Conservation (phyloP, 2,797 vertebrate species). For the Phrynocephalus forsythii region DNA sequence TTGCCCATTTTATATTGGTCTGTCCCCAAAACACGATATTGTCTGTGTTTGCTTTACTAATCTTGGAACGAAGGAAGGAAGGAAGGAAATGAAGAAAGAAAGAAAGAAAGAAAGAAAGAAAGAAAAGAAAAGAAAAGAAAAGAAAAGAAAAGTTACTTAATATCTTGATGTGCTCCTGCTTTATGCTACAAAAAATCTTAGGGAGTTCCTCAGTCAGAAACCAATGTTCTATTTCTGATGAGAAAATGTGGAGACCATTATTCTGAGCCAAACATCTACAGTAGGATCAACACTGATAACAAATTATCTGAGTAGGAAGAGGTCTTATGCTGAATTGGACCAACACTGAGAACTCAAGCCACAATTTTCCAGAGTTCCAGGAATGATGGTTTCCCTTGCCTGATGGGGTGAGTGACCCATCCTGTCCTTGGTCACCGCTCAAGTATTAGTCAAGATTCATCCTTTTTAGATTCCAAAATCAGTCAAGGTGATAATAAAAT, state of each 20-base stretch:
- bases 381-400: too few species aligned
- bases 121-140: not conserved
- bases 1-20: not conserved
- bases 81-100: not conserved
- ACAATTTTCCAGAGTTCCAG: too few species aligned
- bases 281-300: too few species aligned
- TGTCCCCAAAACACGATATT: not conserved
- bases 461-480: too few species aligned
- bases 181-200: not conserved
- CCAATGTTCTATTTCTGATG: not conserved
- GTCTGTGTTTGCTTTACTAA: not conserved
- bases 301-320: not conserved
- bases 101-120: rapidly evolving
- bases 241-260: not conserved
- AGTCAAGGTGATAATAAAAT: too few species aligned
- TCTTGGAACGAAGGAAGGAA: rapidly evolving
- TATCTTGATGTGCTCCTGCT: slow-evolving; percentile 9
- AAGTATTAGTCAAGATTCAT: too few species aligned
- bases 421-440: too few species aligned
- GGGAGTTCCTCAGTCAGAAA: not conserved
- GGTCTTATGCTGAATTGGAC: too few species aligned
- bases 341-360: too few species aligned
- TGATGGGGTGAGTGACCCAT: too few species aligned
- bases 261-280: too few species aligned
- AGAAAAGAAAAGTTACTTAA: not conserved